Percentiles rank a stretch among this genome's conserved stretches.
Conservation (phyloP, 1,140 invertebrate genomes). For the Octopus bimaculoides region DNA sequence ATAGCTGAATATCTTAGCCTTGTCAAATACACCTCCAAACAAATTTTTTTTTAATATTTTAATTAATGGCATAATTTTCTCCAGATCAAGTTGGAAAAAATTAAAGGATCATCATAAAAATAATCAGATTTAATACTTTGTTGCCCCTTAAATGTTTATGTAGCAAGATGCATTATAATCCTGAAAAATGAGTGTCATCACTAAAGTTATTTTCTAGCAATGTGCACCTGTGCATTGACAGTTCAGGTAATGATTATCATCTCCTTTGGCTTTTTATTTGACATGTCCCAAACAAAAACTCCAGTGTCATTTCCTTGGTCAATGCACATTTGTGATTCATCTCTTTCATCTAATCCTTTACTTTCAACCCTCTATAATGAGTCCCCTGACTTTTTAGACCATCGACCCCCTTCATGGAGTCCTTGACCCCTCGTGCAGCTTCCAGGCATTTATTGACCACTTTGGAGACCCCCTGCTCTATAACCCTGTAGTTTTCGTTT, state of each 20-base stretch:
- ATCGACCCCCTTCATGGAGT: no score
- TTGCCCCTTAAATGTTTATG: background rate
- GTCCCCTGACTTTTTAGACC: no score
- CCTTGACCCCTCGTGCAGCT: no score
- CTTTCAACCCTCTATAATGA: background rate
- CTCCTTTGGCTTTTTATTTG: background rate
- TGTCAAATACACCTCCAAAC: background rate
- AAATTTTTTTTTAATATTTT: background rate
- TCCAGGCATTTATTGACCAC: no score
- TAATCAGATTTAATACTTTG: background rate
- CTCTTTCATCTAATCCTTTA: background rate
- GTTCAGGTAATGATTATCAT: background rate
- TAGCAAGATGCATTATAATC: constrained; percentile 5
- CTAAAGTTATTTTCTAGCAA: background rate
- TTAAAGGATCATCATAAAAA: background rate
- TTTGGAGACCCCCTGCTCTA: no score
- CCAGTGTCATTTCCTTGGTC: background rate
- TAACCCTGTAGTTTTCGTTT: background rate
- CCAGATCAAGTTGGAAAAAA: background rate
- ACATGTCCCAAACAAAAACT: background rate
- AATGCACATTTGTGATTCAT: background rate
- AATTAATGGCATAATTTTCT: background rate
- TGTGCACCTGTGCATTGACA: background rate
- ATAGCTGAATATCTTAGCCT: constrained; percentile 3
- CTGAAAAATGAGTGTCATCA: background rate